Percentiles rank a stretch among this genome's conserved stretches.
Evolutionary conservation across 2,888 invertebrate genomes (phyloP).

Genomic region (Mesopsocus fuscifrons): DNA sequence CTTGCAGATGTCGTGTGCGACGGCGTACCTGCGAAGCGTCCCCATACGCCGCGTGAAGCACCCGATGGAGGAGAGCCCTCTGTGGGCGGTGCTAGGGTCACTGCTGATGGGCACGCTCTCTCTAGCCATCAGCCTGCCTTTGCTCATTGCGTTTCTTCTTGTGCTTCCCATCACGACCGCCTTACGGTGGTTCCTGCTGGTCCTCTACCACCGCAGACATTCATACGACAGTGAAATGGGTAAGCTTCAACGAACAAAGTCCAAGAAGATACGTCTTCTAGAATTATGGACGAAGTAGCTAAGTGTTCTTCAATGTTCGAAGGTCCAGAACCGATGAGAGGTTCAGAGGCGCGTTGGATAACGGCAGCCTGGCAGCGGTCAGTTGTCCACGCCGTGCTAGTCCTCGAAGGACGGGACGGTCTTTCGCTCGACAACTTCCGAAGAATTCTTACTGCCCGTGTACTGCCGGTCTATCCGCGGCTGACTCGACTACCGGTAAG

Average conservation of each 20-base stretch:
- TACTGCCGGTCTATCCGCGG: constrained; percentile 26
- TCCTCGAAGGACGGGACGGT: constrained; percentile 23
- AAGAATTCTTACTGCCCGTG: constrained; percentile 26
- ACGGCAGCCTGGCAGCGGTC: constrained; percentile 21
- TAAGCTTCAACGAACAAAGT: too few species aligned
- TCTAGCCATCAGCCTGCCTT: constrained; percentile 26
- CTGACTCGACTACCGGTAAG: constrained; percentile 25
- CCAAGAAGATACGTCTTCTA: too few species aligned
- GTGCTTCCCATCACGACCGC: constrained; percentile 19
- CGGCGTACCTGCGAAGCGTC: constrained; percentile 23
- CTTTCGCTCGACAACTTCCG: constrained; percentile 26
- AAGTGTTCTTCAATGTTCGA: too few species aligned
- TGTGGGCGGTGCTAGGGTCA: constrained; percentile 22
- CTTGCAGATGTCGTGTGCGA: too few species aligned
- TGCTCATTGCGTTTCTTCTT: constrained; percentile 21
- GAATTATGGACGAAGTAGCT: too few species aligned
- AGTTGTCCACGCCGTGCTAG: constrained; percentile 29
- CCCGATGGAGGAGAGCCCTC: constrained; percentile 24
- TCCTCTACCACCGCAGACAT: constrained; percentile 13
- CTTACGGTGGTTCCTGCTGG: constrained; percentile 16
- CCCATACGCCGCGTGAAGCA: constrained; percentile 25
- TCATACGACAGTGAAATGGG: too few species aligned
- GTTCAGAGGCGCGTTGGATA: constrained; percentile 28
- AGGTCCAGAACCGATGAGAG: constrained; percentile 20
- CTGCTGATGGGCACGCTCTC: constrained; percentile 23